These are phyloP conservation scores for Hofmannophila pseudospretella DNA, from an alignment of 2,888 invertebrate genomes.

Conservation along the genomic window DNA sequence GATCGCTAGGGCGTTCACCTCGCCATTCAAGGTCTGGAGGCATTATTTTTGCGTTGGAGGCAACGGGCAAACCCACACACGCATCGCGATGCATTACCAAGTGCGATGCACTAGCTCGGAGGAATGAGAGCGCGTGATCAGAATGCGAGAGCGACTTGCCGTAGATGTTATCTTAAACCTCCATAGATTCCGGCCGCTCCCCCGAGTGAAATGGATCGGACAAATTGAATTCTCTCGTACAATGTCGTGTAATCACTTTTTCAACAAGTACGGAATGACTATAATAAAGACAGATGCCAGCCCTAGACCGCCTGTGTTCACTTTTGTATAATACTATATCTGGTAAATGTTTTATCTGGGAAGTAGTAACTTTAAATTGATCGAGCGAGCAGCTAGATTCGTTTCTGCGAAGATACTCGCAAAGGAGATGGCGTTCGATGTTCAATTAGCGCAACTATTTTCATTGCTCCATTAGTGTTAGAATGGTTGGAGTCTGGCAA, in stretches of 20 bases:
- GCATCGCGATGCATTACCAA: conserved; percentile 60
- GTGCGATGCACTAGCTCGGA: conserved; percentile 66
- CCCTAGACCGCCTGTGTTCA: conserved; percentile 11
- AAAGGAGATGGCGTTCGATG: conserved; percentile 11
- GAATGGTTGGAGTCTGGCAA: conserved; percentile 13
- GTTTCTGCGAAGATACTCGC: conserved; percentile 17
- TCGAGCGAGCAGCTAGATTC: conserved; percentile 14
- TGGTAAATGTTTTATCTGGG: conserved; percentile 6
- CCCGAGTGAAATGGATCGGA: conserved; percentile 43
- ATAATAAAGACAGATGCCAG: conserved; percentile 20
- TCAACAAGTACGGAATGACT: conserved; percentile 33
- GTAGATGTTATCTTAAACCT: conserved; percentile 58
- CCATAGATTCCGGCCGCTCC: conserved; percentile 32
- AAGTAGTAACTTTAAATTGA: conserved; percentile 12
- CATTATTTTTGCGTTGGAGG: conserved; percentile 55
- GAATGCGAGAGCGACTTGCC: conserved; percentile 57
- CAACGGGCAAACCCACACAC: conserved; percentile 46
- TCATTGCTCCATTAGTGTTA: not conserved
- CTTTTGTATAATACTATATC: conserved; percentile 6
- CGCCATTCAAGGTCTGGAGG: conserved; percentile 55
- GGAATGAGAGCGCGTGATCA: conserved; percentile 67
- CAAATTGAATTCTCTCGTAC: conserved; percentile 58
- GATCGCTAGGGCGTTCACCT: conserved; percentile 59
- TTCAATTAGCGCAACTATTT: conserved; percentile 27
- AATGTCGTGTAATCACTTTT: conserved; percentile 41